A percentile compares a stretch with the other conserved stretches of the same genome.
These are phyloP conservation scores for Synergus umbraculus DNA, from an alignment of 2,888 invertebrate species.

Conservation along the genomic window DNA sequence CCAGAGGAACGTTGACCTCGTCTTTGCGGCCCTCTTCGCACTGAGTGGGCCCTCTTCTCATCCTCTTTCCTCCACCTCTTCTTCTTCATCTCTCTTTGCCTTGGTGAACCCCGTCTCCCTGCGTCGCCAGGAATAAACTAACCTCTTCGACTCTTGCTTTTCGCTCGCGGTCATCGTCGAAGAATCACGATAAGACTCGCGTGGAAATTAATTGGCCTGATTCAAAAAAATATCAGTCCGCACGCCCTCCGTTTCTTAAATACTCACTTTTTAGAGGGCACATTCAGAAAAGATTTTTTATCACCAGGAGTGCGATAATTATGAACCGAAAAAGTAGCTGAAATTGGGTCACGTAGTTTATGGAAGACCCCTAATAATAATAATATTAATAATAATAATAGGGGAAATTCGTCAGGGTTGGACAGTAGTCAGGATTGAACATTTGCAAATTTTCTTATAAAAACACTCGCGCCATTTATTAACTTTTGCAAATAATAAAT, in stretches of 20 bases:
- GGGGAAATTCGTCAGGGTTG: too few relatives aligned
- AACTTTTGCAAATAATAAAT: too few relatives aligned
- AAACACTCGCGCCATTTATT: too few relatives aligned
- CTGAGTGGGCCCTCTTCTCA: constrained; percentile 49
- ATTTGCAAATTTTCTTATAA: too few relatives aligned
- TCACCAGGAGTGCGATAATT: background rate
- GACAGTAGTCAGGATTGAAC: too few relatives aligned
- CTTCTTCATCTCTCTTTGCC: constrained; percentile 41
- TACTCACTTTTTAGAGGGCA: background rate
- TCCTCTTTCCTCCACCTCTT: constrained; percentile 49
- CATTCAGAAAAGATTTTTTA: background rate
- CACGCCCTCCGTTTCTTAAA: constrained; percentile 44
- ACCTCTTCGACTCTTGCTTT: constrained; percentile 56
- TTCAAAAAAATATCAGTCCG: constrained; percentile 51
- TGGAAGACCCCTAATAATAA: too few relatives aligned
- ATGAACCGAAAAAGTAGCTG: background rate
- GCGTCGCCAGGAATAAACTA: constrained; percentile 68
- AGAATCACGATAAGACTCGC: constrained; percentile 70
- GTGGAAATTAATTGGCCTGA: constrained; percentile 71
- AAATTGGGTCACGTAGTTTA: too few relatives aligned
- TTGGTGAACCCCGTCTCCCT: constrained; percentile 45
- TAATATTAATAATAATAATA: too few relatives aligned
- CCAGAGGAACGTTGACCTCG: constrained; percentile 72
- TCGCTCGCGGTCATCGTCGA: constrained; percentile 65
- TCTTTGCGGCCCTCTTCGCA: constrained; percentile 43